These are phyloP conservation scores for Melanotaenia parkinsoni DNA, from an alignment of 2,797 vertebrate species.

Conservation along the genomic window DNA sequence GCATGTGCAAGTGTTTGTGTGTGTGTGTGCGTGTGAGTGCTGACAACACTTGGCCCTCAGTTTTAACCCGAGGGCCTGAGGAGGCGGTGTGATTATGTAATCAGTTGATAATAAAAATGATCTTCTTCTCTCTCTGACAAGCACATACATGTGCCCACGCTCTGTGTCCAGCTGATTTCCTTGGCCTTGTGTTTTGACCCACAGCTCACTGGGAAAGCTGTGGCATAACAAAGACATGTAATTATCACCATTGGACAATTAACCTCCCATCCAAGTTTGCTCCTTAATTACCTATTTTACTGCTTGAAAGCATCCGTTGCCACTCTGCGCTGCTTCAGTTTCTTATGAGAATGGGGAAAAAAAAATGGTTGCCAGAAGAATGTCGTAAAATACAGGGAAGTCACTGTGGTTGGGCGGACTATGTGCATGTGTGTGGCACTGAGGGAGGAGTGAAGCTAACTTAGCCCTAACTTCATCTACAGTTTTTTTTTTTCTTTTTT, in stretches of 20 bases:
- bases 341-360: slow-evolving; percentile 30
- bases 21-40: slow-evolving; percentile 27
- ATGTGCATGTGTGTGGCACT: slow-evolving; percentile 25
- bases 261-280: slow-evolving; percentile 89
- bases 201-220: slow-evolving; percentile 87
- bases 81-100: slow-evolving; percentile 69
- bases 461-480: slow-evolving; percentile 30
- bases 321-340: slow-evolving; percentile 16
- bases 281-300: slow-evolving; percentile 89
- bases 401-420: slow-evolving; percentile 26
- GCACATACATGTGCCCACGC: slow-evolving; percentile 6
- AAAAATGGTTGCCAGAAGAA: slow-evolving; percentile 31
- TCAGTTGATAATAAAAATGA: slow-evolving; percentile 69
- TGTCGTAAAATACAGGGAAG: slow-evolving; percentile 35
- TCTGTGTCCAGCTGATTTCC: slow-evolving; percentile 61
- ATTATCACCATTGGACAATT: slow-evolving; percentile 97
- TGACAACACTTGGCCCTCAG: slow-evolving; percentile 55
- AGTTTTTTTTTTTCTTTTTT: slow-evolving; percentile 7
- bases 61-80: slow-evolving; percentile 48
- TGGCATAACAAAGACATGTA: slow-evolving; percentile 89
- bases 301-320: slow-evolving; percentile 42
- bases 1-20: slow-evolving; percentile 53
- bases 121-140: slow-evolving; percentile 26
- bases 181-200: slow-evolving; percentile 79
- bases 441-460: not conserved